Evolutionary conservation across 2,888 invertebrate species (phyloP).

Genomic region (Listrodromus nycthemerus): DNA sequence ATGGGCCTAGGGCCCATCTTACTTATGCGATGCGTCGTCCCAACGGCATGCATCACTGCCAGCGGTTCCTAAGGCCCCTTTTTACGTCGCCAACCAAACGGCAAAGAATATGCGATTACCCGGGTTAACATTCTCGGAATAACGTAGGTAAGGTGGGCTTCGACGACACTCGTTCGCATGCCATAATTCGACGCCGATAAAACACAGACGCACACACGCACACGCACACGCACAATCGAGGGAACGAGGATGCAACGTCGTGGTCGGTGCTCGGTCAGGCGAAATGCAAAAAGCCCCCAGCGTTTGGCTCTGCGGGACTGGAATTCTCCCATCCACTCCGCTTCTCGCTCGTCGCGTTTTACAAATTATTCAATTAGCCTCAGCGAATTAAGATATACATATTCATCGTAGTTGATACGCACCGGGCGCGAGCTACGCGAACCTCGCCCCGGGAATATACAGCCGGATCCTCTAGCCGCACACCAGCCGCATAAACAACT

Average conservation of each 20-base stretch:
- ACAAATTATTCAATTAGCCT: slow-evolving; percentile 85
- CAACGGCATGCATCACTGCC: slow-evolving; percentile 82
- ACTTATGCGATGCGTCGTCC: slow-evolving; percentile 80
- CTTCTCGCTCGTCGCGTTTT: slow-evolving; percentile 78
- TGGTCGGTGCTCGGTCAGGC: slow-evolving; percentile 56
- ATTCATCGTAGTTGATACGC: slow-evolving; percentile 83
- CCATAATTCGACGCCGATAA: slow-evolving; percentile 3
- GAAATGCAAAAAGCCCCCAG: slow-evolving; percentile 78
- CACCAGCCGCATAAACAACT: slow-evolving; percentile 82
- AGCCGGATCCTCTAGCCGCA: slow-evolving; percentile 66
- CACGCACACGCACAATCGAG: not conserved
- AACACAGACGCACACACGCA: no score
- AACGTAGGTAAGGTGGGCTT: slow-evolving; percentile 64
- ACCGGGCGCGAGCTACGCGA: slow-evolving; percentile 60
- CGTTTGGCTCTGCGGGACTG: slow-evolving; percentile 50
- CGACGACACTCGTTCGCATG: not conserved
- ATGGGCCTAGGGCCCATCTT: slow-evolving; percentile 80
- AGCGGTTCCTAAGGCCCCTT: slow-evolving; percentile 77
- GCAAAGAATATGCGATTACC: slow-evolving; percentile 80
- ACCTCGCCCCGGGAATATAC: slow-evolving; percentile 61
- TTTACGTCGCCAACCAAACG: slow-evolving; percentile 78
- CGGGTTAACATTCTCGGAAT: slow-evolving; percentile 81
- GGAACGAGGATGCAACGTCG: slow-evolving; percentile 35
- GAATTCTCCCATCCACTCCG: slow-evolving; percentile 63
- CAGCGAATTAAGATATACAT: slow-evolving; percentile 85